Evolutionary conservation across 92 coral and sea anemone species (phyloP), one percentile per base, ranked within the genome.

Genomic region (Nematostella vectensis): DNA sequence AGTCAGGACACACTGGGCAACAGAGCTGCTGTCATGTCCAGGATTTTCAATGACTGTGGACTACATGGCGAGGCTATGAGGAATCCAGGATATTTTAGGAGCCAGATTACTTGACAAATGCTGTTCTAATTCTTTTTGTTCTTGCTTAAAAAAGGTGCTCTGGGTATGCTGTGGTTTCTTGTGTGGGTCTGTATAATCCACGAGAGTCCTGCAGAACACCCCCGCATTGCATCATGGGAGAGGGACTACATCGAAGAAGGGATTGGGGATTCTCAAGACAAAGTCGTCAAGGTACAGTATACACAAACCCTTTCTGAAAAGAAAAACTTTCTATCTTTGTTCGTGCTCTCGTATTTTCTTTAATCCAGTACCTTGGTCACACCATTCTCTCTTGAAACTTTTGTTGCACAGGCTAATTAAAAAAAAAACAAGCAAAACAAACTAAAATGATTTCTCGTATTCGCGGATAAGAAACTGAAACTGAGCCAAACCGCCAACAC

Each of bases 131-230:
- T 6, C 15, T 15, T 33, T 33, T 15, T 15, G 8, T 33, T 33
- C 15, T 33, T 33, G 40, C 15, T 33, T 33, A 6, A 33, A 1
- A 29, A 29, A 68, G 75, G 75, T 68, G 75, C 27, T 13, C 22
- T 68, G 19, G 75, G 75, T 47, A 13, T 68, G 3, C 2, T 68
- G 22, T 68, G 75, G 75, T 68, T 68, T 38, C 9, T 68, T 47
- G 51, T 38, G 1, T 68, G 75, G 75, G 58, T 68, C 66, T 23
- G 22, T 2, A 8, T 68, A 9, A 36, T 58, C 0, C 57, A 68
- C 38, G 75, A 68, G 16, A 68, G 75, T 58, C 75, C 75, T 24
- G 55, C 67, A 12, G 43, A 44, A 13, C 75, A 68, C 22, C 75
- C 75, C 25, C 57, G 75, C 48, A 59, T 68, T 19, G 55, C 59